A percentile compares a stretch with the other conserved stretches of the same genome.
phyloP scores from a whole-genome alignment of 2,797 vertebrate genomes.

The Phaenicophaeus curvirostris region DNA sequence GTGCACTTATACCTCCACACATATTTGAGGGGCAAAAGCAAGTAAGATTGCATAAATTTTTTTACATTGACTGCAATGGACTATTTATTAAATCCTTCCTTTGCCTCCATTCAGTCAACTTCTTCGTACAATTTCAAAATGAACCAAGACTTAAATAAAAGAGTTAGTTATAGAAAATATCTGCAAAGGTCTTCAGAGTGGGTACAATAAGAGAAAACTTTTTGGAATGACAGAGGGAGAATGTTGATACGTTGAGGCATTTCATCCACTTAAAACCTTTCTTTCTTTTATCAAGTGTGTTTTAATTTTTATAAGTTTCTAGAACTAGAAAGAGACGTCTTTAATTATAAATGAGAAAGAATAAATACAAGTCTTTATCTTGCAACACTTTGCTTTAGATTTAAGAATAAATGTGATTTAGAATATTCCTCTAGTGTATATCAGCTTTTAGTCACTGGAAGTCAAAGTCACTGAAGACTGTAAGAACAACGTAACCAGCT shows the following conservation, averaged over 20 bases:
- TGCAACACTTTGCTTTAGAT: neutral
- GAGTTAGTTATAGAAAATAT: neutral
- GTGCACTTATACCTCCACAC: neutral
- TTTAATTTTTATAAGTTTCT: slow-evolving; percentile 9
- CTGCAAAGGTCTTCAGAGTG: neutral
- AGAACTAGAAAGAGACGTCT: neutral
- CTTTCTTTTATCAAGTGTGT: slow-evolving; percentile 19
- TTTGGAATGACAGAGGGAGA: neutral
- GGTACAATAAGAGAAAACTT: neutral
- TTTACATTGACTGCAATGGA: neutral
- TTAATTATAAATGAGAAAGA: slow-evolving; percentile 32
- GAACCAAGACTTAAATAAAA: neutral
- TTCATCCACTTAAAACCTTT: slow-evolving; percentile 13
- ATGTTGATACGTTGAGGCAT: neutral
- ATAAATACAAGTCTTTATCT: slow-evolving; percentile 17
- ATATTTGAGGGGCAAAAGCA: neutral
- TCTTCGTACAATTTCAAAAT: neutral
- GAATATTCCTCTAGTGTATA: neutral
- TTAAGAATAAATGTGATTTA: slow-evolving; percentile 19
- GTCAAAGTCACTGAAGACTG: neutral
- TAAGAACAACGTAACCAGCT: neutral
- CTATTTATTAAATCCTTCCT: neutral
- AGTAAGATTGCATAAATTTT: neutral
- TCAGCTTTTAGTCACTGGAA: neutral
- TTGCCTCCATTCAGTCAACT: neutral